phyloP scores from a whole-genome alignment of 2,888 invertebrate species.

The Trachelus stipa region DNA sequence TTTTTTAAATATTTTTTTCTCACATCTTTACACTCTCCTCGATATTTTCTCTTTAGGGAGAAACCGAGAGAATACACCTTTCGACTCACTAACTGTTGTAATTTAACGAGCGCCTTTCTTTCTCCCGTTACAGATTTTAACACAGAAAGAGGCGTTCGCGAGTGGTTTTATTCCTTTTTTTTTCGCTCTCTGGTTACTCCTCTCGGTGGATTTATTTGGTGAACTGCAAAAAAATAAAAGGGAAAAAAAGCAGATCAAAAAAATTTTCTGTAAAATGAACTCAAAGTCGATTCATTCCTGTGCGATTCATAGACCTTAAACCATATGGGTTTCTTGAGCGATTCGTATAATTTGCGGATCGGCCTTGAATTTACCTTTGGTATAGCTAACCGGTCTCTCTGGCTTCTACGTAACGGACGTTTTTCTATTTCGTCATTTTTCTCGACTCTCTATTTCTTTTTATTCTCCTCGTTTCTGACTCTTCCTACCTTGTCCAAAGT shows the following conservation, averaged over 20 bases:
- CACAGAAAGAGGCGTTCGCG: conserved; percentile 16
- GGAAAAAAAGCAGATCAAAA: background rate
- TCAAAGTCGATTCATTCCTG: background rate
- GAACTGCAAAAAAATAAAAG: background rate
- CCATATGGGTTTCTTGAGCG: background rate
- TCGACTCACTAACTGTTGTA: conserved; percentile 45
- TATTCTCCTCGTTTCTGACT: background rate
- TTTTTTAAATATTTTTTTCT: background rate
- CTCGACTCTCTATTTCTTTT: background rate
- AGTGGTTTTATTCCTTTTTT: conserved; percentile 5
- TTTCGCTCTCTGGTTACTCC: background rate
- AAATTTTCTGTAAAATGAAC: background rate
- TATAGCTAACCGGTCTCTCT: background rate
- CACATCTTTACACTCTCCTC: conserved; percentile 15
- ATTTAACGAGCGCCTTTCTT: conserved; percentile 52
- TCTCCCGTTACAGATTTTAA: conserved; percentile 26
- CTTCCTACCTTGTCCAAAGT: background rate
- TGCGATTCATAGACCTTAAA: background rate
- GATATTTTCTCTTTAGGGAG: no score
- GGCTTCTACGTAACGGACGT: conserved; percentile 1
- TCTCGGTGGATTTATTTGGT: no score
- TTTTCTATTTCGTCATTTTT: conserved; percentile 1
- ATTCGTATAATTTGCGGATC: background rate
- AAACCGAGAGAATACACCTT: background rate
- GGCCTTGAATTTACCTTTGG: background rate